A percentile compares a stretch with the other conserved stretches of the same genome.
Evolutionary conservation across 2,113 vertebrate genomes (phyloP).

Genomic region (Siniperca chuatsi): DNA sequence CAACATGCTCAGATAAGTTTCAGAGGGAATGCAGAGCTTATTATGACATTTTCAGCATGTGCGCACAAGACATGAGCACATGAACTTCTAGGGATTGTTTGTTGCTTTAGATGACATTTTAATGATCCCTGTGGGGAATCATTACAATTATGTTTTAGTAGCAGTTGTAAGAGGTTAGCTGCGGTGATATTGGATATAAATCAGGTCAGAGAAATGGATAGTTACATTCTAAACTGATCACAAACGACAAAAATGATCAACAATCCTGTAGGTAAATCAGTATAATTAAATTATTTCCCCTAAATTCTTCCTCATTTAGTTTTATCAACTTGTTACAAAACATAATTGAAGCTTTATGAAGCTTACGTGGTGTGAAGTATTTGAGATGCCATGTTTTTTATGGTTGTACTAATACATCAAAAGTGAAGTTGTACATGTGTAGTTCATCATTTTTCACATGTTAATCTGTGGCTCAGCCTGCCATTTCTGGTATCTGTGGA

Average conservation of each 20-base stretch:
- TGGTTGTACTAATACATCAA: not conserved
- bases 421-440: not conserved
- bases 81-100: conserved; percentile 17
- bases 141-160: not conserved
- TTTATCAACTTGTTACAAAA: no score
- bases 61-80: not conserved
- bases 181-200: not conserved
- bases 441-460: not conserved
- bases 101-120: not conserved
- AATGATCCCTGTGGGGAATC: conserved; percentile 15
- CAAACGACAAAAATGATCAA: not conserved
- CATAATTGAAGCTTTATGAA: not conserved
- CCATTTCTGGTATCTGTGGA: not conserved
- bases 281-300: not conserved
- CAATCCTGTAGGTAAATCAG: not conserved
- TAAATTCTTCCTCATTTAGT: not conserved
- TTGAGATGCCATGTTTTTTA: not conserved
- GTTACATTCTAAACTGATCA: not conserved
- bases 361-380: not conserved
- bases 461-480: not conserved
- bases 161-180: not conserved
- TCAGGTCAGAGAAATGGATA: not conserved
- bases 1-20: not conserved
- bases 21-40: conserved; percentile 6
- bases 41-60: not conserved